Evolutionary conservation across 1,140 invertebrate genomes (phyloP).

Genomic region (Amphibalanus amphitrite): DNA sequence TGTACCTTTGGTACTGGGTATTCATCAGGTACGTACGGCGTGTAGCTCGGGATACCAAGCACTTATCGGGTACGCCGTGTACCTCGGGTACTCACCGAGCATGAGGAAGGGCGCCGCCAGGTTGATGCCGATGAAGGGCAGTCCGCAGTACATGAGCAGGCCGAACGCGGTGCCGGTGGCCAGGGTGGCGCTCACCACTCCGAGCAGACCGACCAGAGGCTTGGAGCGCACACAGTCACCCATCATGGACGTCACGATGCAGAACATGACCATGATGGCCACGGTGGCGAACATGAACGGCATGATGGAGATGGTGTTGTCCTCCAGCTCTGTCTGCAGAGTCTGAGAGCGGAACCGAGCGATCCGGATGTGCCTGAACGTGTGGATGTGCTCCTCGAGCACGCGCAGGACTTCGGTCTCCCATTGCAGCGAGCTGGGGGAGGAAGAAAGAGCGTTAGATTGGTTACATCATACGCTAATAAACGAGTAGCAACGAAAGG

Average conservation of each 20-base stretch:
- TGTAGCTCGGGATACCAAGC: no score
- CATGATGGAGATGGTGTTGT: slow-evolving; percentile 66
- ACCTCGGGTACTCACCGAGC: slow-evolving; percentile 30
- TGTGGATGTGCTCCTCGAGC: neutral
- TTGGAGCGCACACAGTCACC: slow-evolving; percentile 69
- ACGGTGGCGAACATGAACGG: slow-evolving; percentile 75
- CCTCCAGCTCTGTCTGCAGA: slow-evolving; percentile 66
- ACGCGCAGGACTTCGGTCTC: neutral
- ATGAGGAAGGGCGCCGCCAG: slow-evolving; percentile 35
- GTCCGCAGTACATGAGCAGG: slow-evolving; percentile 65
- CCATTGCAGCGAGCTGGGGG: neutral
- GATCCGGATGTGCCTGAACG: slow-evolving; percentile 59
- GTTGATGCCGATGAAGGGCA: slow-evolving; percentile 77
- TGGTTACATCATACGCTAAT: no score
- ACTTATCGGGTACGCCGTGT: no score
- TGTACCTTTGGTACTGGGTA: no score
- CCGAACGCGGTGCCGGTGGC: slow-evolving; percentile 79
- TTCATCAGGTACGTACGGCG: no score
- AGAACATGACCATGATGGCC: slow-evolving; percentile 63
- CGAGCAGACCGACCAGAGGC: slow-evolving; percentile 70
- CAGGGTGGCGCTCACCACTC: slow-evolving; percentile 73
- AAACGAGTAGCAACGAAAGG: no score
- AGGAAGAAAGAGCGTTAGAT: neutral
- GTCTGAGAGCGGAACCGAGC: slow-evolving; percentile 68
- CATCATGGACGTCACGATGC: slow-evolving; percentile 50